Conservation (phyloP, 2,888 invertebrate genomes). For the Pachydiplax longipennis region DNA sequence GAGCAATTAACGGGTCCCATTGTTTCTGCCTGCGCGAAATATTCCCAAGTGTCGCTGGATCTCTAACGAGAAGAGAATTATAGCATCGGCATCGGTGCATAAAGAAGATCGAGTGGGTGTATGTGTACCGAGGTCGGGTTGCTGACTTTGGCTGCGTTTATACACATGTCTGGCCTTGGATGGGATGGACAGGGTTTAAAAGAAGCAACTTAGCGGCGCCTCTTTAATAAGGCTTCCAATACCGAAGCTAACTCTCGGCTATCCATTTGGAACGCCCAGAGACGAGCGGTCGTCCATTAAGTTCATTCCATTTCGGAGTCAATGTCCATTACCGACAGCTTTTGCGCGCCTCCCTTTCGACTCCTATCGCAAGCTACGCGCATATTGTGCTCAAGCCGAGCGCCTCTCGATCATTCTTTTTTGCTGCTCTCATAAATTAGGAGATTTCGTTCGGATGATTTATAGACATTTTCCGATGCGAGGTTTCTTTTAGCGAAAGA, state of each 20-base stretch:
- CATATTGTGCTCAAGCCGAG: not conserved
- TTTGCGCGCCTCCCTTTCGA: not conserved
- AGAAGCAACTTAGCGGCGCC: not conserved
- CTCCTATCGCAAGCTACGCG: not conserved
- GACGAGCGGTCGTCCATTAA: not conserved
- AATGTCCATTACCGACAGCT: not conserved
- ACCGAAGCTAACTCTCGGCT: not conserved
- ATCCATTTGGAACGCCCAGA: not conserved
- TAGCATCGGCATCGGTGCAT: not conserved
- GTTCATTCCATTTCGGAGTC: not conserved
- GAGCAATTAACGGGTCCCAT: not conserved
- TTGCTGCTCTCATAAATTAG: not conserved
- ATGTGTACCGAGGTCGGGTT: not conserved
- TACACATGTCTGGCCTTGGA: not conserved
- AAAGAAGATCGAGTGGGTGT: not conserved
- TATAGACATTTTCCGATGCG: too few relatives aligned
- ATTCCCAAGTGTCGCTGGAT: not conserved
- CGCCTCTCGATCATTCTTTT: not conserved
- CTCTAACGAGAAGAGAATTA: not conserved
- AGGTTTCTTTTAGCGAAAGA: too few relatives aligned
- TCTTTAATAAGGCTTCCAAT: not conserved
- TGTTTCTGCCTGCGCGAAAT: not conserved
- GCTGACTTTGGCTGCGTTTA: not conserved
- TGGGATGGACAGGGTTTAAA: not conserved
- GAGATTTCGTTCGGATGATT: not conserved